Evolutionary conservation across 2,888 invertebrate species (phyloP).

Genomic region (Leptopilina drosophilae): DNA sequence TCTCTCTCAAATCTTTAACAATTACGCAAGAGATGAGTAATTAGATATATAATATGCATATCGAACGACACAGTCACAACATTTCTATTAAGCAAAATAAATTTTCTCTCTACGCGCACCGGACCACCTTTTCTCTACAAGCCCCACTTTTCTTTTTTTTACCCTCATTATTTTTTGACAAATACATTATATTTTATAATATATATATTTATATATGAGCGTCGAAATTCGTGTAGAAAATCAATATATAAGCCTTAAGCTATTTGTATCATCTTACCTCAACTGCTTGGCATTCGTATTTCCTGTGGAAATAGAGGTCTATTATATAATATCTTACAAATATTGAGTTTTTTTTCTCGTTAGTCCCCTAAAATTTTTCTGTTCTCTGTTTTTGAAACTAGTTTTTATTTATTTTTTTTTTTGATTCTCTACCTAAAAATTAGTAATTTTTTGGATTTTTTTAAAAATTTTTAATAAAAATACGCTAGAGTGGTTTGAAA

Average conservation of each 20-base stretch:
- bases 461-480: too few species aligned
- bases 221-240: conserved; percentile 31
- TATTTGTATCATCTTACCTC: conserved; percentile 48
- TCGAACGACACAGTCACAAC: conserved; percentile 32
- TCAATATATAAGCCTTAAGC: conserved; percentile 21
- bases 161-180: conserved; percentile 1
- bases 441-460: background rate
- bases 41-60: background rate
- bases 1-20: conserved; percentile 34
- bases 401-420: background rate
- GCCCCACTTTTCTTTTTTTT: conserved; percentile 40
- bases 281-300: conserved; percentile 53
- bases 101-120: conserved; percentile 61
- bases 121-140: conserved; percentile 66
- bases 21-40: conserved; percentile 28
- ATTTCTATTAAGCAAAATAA: conserved; percentile 33
- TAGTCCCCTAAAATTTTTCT: too few species aligned
- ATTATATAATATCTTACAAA: conserved; percentile 5
- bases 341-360: conserved; percentile 5
- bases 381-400: background rate
- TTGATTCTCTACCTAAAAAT: background rate
- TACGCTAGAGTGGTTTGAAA: conserved; percentile 10
- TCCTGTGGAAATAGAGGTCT: conserved; percentile 43
- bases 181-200: conserved; percentile 1
- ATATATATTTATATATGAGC: background rate